phyloP scores from a whole-genome alignment of 1,140 invertebrate genomes.

The Theocolax elegans region DNA sequence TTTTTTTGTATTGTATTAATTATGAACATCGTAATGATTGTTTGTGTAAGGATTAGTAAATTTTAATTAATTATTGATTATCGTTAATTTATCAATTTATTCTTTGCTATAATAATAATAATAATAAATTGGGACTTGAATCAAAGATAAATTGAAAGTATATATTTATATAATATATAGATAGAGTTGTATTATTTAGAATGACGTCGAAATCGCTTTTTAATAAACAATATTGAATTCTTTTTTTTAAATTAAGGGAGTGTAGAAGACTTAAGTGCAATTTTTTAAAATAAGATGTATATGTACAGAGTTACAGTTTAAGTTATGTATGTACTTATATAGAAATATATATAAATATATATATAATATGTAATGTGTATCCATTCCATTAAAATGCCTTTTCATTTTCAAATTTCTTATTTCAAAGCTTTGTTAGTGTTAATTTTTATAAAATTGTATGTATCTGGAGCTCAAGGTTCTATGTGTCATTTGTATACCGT shows the following conservation, averaged over 20 bases:
- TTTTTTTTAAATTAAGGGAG: slow-evolving; percentile 28
- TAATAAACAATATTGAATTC: slow-evolving; percentile 15
- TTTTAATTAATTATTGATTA: slow-evolving; percentile 18
- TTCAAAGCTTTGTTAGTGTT: not conserved
- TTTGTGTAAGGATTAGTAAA: slow-evolving; percentile 24
- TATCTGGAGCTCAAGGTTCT: too few relatives aligned
- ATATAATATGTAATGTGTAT: too few relatives aligned
- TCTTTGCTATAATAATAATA: slow-evolving; percentile 1
- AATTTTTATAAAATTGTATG: not conserved
- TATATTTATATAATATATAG: slow-evolving; percentile 23
- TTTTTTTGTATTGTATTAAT: slow-evolving; percentile 22
- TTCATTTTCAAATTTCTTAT: slow-evolving; percentile 17
- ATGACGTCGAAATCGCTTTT: slow-evolving; percentile 12
- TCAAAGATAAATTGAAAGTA: slow-evolving; percentile 1
- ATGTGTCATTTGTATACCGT: too few relatives aligned
- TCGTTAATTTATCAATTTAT: not conserved
- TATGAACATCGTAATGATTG: slow-evolving; percentile 22
- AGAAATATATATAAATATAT: slow-evolving; percentile 29
- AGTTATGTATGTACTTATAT: slow-evolving; percentile 36
- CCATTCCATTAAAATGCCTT: too few relatives aligned
- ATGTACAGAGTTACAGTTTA: slow-evolving; percentile 40
- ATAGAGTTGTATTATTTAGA: slow-evolving; percentile 26
- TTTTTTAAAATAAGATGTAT: slow-evolving; percentile 36
- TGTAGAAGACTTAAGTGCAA: slow-evolving; percentile 40
- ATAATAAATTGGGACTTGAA: slow-evolving; percentile 1